Evolutionary conservation across 2,797 vertebrate species (phyloP), one percentile per base, ranked within the genome.

Genomic region (Agapornis canus): DNA sequence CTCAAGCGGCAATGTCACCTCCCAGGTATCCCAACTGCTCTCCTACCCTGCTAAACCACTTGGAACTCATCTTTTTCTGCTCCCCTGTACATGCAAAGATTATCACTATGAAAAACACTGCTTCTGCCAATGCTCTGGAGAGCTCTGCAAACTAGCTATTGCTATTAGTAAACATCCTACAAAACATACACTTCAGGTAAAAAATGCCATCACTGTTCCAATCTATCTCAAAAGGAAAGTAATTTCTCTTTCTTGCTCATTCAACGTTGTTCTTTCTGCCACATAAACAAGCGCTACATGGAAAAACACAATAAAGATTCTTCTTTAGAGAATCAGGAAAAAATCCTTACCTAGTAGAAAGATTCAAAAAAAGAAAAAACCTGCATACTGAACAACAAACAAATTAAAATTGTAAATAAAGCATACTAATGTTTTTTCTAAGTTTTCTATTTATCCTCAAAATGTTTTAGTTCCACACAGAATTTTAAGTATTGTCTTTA

Each of bases 281-380:
- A 95, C 63, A 52, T 84, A 84, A 93, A 82, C 52, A 79, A 91
- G 63, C 47, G 83, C 70, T 89, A 82, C n/a, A 65, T 78, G 77
- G 63, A 27, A n/a, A 78, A 82, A 86, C 42, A 45, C 56, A 93
- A 84, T 63, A 85, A 91, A 89, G 45, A 49, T 71, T 49, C 32
- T 35, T 90, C 56, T 76, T 63, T 45, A 82, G 63, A 89, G 31
- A 92, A 69, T 60, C 47, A 78, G 56, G 82, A 84, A 22, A 87
- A 82, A 96, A 82, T 56, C 31, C 59, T 47, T 48, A 60, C n/a
- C 54, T 49, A n/a, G 29, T 45, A 32, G 57, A 64, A 69, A 66
- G 60, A 66, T 60, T 56, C n/a, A 9, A 60, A 26, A 26, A 75
- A 70, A n/a, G 3, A 9, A 27, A 61, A 59, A 56, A 1, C 3